phyloP scores from a whole-genome alignment of 2,113 vertebrate species.

The Heptranchias perlo region DNA sequence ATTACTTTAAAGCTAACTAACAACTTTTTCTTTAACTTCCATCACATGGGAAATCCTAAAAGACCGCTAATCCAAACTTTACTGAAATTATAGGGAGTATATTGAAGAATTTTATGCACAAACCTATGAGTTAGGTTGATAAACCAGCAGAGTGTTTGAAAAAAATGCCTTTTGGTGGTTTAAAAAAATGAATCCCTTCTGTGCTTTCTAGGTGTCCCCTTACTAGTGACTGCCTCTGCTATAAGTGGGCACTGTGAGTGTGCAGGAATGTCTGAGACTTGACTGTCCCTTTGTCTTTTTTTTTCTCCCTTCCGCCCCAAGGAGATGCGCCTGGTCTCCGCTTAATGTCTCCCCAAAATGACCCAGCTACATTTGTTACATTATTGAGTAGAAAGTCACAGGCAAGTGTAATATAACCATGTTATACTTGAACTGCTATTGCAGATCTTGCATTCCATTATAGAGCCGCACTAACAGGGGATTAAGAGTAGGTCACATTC shows the following conservation, averaged over 20 bases:
- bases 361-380: background rate
- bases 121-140: background rate
- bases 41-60: background rate
- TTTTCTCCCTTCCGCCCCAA: background rate
- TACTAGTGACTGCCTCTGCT: background rate
- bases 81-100: background rate
- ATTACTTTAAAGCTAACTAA: background rate
- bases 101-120: background rate
- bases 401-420: background rate
- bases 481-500: background rate
- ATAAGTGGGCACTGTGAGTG: background rate
- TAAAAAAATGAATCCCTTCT: background rate
- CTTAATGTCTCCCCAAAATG: background rate
- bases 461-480: background rate
- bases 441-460: background rate
- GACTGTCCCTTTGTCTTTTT: background rate
- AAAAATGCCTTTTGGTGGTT: background rate
- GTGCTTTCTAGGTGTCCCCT: background rate
- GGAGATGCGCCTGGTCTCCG: background rate
- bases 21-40: background rate
- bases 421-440: background rate
- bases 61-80: background rate
- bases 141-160: background rate
- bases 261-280: background rate
- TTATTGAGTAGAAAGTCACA: background rate